Base-by-base conservation (phyloP, 2,797 vertebrate genomes). In the Mus caroli region DNA sequence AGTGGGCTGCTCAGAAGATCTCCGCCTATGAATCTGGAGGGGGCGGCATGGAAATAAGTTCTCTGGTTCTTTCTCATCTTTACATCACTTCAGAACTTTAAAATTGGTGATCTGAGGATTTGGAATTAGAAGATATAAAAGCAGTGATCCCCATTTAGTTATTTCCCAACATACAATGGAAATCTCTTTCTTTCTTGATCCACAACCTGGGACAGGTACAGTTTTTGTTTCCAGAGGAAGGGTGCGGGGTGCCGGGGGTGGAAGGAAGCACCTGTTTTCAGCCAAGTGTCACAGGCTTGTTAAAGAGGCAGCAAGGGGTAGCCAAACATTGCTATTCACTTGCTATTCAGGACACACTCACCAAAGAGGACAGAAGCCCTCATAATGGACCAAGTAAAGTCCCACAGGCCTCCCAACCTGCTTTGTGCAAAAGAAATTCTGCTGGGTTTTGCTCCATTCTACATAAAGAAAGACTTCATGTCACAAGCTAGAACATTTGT, bases 361-460 rank as follows among this genome's bases (percentile, higher is more conserved):
- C 93, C 79, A 86, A 76, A 89, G 56, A 92, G 86, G 96, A 85
- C 80, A 88, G 56, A 82, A 78, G 46, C 85, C 52, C 71, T 90
- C 31, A 43, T 60, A 84, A 93, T 37, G 67, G 64, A 62, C 31
- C 40, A 79, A 58, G 69, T 54, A 71, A 13, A 84, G 60, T 62
- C 93, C 71, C 11, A 50, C 22, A 19, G 64, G n/a, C 64, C 60
- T 87, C 86, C 91, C 46, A 13, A 14, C 17, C 3, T 89, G 40
- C 75, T 94, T 92, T 64, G 62, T 79, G 88, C 14, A 50, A 40
- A 92, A 56, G 69, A 67, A 73, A 37, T 88, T 46, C 34, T 78
- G 52, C 56, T 90, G 40, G 34, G 58, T 46, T 92, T 88, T 64
- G 83, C 24, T 62, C 60, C 17, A 58, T 71, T 94, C 37, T 75